These are phyloP conservation scores for Elephantulus edwardii DNA, from an alignment of 2,113 vertebrate genomes.

Conservation along the genomic window DNA sequence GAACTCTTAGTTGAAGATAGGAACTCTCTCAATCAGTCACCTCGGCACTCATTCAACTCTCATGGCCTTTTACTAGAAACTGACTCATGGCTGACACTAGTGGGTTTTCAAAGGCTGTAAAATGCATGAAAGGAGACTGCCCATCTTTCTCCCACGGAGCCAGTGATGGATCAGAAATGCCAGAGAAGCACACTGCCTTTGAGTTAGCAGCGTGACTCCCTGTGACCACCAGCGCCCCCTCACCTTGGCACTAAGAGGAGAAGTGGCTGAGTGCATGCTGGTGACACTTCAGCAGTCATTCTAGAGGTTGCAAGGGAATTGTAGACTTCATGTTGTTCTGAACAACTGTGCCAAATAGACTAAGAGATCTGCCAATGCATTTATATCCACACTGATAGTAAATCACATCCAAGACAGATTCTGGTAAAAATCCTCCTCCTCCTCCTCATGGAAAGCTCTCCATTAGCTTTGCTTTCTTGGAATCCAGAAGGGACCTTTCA, in stretches of 20 bases:
- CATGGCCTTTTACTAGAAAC: too few species aligned
- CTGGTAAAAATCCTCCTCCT: background rate
- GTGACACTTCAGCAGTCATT: background rate
- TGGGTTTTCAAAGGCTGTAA: too few species aligned
- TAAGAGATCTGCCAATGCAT: conserved; percentile 8
- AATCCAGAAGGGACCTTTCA: background rate
- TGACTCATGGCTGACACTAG: too few species aligned
- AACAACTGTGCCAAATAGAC: conserved; percentile 9
- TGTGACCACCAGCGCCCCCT: too few species aligned
- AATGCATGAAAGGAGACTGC: too few species aligned
- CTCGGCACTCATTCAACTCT: background rate
- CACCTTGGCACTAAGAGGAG: background rate
- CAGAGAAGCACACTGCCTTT: too few species aligned
- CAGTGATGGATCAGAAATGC: too few species aligned
- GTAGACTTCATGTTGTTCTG: background rate
- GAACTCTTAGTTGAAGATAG: background rate
- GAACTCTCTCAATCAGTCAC: background rate
- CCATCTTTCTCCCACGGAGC: too few species aligned
- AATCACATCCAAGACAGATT: conserved; percentile 10
- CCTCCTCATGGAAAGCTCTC: background rate
- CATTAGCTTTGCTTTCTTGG: conserved; percentile 13
- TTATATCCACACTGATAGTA: background rate
- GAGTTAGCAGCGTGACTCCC: too few species aligned
- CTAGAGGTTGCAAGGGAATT: background rate
- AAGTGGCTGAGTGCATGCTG: too few species aligned